phyloP scores from a whole-genome alignment of 2,113 vertebrate genomes.

The Zosterops japonicus region DNA sequence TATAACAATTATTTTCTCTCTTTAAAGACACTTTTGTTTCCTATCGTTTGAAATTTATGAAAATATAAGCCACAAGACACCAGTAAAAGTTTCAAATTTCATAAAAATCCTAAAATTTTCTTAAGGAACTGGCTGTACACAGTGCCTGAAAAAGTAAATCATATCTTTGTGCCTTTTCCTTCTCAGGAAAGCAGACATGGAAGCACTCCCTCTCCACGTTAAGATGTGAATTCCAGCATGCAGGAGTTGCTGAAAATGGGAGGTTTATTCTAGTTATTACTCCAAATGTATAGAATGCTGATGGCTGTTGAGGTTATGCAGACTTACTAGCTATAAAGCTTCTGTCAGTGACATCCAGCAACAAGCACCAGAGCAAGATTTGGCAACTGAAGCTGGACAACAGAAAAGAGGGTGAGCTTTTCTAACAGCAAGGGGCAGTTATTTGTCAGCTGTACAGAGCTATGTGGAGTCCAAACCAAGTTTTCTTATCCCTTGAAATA shows the following conservation, averaged over 20 bases:
- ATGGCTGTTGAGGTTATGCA: not conserved
- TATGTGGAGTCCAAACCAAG: not conserved
- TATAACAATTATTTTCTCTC: constrained; percentile 51
- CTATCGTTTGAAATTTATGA: constrained; percentile 7
- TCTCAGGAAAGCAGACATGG: not conserved
- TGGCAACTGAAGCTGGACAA: not conserved
- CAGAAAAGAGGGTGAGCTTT: not conserved
- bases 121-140: not conserved
- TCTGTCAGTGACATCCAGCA: not conserved
- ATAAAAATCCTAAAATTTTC: not conserved
- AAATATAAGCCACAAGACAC: constrained; percentile 11
- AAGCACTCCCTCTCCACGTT: not conserved
- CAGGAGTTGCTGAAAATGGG: not conserved
- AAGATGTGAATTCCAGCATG: not conserved
- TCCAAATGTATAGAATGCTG: not conserved
- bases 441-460: not conserved
- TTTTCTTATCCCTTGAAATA: not conserved
- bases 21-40: constrained; percentile 28
- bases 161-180: not conserved
- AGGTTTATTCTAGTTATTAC: not conserved
- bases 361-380: not conserved
- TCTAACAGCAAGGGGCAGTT: not conserved
- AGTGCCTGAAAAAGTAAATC: not conserved
- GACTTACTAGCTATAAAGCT: not conserved
- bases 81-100: not conserved